Percentiles rank a stretch among this genome's conserved stretches.
Conservation (phyloP, 2,113 vertebrate genomes). For the Neolamprologus kungweensis region DNA sequence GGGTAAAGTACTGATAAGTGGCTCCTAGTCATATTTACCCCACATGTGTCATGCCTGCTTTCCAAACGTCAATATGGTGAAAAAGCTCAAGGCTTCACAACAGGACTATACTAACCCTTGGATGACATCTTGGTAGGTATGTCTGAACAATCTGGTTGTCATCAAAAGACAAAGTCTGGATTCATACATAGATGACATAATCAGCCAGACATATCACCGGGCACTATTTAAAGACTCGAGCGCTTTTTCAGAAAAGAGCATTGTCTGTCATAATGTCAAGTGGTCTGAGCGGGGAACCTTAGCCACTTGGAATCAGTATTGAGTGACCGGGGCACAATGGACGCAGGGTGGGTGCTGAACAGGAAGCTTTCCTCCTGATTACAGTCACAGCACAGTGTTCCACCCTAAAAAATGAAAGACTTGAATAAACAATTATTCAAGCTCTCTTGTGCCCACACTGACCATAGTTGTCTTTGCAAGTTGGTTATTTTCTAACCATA, state of each 20-base stretch:
- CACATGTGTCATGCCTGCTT: not conserved
- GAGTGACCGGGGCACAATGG: conserved; percentile 42
- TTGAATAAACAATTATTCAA: not conserved
- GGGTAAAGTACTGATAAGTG: not conserved
- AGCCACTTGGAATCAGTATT: not conserved
- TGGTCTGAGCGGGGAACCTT: not conserved
- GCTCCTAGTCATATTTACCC: not conserved
- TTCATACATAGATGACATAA: not conserved
- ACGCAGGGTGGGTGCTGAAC: conserved; percentile 17
- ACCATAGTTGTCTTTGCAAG: not conserved
- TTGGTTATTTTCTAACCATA: not conserved
- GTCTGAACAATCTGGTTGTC: not conserved
- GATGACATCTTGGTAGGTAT: not conserved
- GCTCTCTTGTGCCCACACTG: not conserved
- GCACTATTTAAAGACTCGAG: not conserved
- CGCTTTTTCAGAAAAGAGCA: not conserved
- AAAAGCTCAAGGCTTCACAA: not conserved
- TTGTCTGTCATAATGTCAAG: not conserved
- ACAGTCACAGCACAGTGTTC: not conserved
- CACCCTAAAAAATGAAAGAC: not conserved
- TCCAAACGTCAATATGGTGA: not conserved
- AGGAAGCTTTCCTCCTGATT: conserved; percentile 49
- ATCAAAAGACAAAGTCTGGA: not conserved
- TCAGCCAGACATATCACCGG: not conserved
- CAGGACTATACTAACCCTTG: not conserved